phyloP scores from a whole-genome alignment of 2,888 invertebrate genomes.

The Nomada fucata region DNA sequence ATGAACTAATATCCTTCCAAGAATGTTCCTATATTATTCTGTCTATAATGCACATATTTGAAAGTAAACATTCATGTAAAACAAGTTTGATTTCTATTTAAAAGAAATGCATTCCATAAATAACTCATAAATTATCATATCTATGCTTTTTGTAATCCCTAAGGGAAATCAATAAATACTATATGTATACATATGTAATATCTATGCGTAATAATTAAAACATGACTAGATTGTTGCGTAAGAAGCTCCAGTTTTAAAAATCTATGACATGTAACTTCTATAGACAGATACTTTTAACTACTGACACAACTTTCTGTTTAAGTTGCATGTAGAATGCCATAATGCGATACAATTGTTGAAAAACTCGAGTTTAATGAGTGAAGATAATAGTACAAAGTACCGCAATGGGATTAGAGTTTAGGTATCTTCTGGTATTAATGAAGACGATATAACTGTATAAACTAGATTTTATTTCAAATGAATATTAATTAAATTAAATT shows the following conservation, averaged over 20 bases:
- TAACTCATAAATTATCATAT: constrained; percentile 71
- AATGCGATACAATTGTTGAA: no score
- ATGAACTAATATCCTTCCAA: not conserved
- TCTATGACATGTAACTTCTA: no score
- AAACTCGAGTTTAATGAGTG: no score
- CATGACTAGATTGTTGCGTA: no score
- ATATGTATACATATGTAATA: no score
- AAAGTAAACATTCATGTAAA: constrained; percentile 56
- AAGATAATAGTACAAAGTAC: constrained; percentile 1
- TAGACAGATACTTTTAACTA: constrained; percentile 62
- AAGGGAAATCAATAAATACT: no score
- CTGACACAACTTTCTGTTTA: constrained; percentile 68
- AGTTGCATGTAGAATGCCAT: constrained; percentile 73
- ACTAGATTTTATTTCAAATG: constrained; percentile 41
- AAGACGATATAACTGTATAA: constrained; percentile 48
- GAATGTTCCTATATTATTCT: not conserved
- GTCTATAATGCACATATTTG: constrained; percentile 11
- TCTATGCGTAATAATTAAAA: no score
- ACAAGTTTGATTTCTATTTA: constrained; percentile 76
- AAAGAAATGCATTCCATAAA: constrained; percentile 71
- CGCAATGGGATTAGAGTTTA: not conserved
- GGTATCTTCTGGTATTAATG: constrained; percentile 38
- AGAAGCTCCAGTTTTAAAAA: no score
- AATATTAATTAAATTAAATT: constrained; percentile 56
- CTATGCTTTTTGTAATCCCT: constrained; percentile 51